Conservation (phyloP, 2,113 vertebrate species). For the Anguilla rostrata region DNA sequence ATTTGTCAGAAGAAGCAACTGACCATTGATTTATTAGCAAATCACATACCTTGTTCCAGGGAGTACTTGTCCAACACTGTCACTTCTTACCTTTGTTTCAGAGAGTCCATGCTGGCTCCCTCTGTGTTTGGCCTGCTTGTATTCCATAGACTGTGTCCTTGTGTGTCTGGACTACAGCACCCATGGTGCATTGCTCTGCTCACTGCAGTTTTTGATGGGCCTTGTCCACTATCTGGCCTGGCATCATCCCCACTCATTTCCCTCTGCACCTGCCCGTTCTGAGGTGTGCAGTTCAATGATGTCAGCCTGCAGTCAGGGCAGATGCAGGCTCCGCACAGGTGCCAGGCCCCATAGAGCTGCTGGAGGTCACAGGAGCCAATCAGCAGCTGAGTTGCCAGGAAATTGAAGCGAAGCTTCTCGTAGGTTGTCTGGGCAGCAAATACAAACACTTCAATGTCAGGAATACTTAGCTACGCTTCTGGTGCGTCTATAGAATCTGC, state of each 20-base stretch:
- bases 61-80: background rate
- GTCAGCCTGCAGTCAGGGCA: background rate
- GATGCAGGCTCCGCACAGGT: background rate
- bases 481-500: too few relatives aligned
- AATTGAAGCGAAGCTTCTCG: background rate
- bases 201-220: background rate
- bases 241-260: background rate
- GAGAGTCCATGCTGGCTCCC: background rate
- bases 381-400: constrained; percentile 8
- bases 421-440: background rate
- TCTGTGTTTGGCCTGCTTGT: background rate
- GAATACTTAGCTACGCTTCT: too few relatives aligned
- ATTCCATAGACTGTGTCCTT: background rate
- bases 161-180: background rate
- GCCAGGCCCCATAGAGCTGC: background rate
- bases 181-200: background rate
- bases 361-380: background rate
- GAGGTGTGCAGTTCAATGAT: background rate
- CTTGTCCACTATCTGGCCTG: background rate
- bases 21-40: background rate
- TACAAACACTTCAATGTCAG: background rate
- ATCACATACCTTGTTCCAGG: too few relatives aligned
- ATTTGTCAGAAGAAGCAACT: background rate
- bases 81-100: background rate
- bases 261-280: background rate